Evolutionary conservation across 2,888 invertebrate genomes (phyloP), one percentile per base, ranked within the genome.

Genomic region (Rhagium mordax): DNA sequence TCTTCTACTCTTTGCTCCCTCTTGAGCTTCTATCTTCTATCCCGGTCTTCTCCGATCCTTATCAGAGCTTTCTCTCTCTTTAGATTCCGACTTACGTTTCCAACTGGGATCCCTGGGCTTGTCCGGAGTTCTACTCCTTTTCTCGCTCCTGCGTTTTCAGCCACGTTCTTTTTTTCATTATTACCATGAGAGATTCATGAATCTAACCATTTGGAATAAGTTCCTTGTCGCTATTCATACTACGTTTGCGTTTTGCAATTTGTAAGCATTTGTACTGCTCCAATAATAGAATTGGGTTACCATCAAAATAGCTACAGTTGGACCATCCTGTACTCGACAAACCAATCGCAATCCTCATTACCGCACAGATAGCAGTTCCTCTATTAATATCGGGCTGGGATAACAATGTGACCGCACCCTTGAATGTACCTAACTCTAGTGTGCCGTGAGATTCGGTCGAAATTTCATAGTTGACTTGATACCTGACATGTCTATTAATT

Each of bases 1-100:
- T 91, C 79, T 91, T 91, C 74, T 90, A 89, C 51, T 90, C 90
- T 78, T 90, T 86, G 75, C 82, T 85, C 81, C 85, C 86, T 72
- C 85, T 87, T 68, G 81, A 81, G 79, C 86, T 87, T 64, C 85
- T 86, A 15, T 87, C 87, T 24, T 87, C 87, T 0, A 85, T 83
- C 80, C 80, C 75, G 85, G 79, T 73, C 85, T 81, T 74, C 84
- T 79, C 75, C 85, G 84, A 76, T 86, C 83, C 83, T 85, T 86
- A 65, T 87, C 86, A 13, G 86, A 84, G 62, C 83, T 85, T 49
- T 84, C 78, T 65, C 79, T 78, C 53, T 79, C 83, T 89, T 66
- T 89, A 84, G 76, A 88, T 88, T 80, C 89, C 84, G 73, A 86
- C 87, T 77, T 89, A 86, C 76, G 79, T 87, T 71, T 86, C 0